phyloP scores from a whole-genome alignment of 2,888 invertebrate genomes.

The Agrotis segetum region DNA sequence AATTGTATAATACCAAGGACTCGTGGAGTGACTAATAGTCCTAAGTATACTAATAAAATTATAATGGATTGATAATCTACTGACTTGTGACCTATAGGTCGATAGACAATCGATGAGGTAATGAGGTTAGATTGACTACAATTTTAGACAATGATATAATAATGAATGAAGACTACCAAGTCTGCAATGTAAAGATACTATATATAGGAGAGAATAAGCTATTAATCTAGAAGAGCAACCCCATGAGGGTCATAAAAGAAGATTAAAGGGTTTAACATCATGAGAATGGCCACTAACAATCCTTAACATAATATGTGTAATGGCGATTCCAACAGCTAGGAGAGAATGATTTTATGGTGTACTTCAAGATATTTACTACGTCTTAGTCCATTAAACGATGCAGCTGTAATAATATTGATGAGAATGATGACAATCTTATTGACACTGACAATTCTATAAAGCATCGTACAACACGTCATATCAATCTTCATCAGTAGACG shows the following conservation, averaged over 20 bases:
- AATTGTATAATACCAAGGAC: constrained; percentile 11
- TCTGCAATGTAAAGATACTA: not conserved
- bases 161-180: not conserved
- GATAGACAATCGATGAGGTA: constrained; percentile 31
- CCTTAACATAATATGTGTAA: constrained; percentile 22
- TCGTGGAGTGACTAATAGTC: not conserved
- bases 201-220: constrained; percentile 3
- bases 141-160: constrained; percentile 45
- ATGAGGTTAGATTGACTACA: constrained; percentile 13
- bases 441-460: not conserved
- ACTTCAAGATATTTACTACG: not conserved
- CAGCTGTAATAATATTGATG: not conserved
- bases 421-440: not conserved
- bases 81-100: constrained; percentile 11
- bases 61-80: constrained; percentile 25
- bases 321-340: not conserved
- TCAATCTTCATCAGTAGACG: constrained; percentile 4
- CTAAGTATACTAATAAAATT: constrained; percentile 14
- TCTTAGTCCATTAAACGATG: not conserved
- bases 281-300: constrained; percentile 17
- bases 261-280: constrained; percentile 47
- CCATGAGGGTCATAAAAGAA: constrained; percentile 34
- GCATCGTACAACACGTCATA: not conserved
- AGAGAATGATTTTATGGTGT: not conserved
- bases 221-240: constrained; percentile 20